A percentile compares a stretch with the other conserved stretches of the same genome.
phyloP scores from a whole-genome alignment of 2,113 vertebrate genomes.

The Uropsilus gracilis region DNA sequence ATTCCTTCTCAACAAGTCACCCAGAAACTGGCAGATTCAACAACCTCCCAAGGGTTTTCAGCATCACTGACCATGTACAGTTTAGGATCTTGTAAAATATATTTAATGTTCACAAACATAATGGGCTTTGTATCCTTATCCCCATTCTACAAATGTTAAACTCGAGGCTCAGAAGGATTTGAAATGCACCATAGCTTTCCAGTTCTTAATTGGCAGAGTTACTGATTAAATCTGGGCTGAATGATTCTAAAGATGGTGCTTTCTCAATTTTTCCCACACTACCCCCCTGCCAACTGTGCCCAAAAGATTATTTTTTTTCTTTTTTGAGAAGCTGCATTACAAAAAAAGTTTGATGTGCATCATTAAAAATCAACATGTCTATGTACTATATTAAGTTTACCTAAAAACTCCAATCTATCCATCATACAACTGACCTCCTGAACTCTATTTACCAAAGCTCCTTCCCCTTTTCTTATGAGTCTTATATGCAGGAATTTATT shows the following conservation, averaged over 20 bases:
- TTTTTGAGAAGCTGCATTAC: no score
- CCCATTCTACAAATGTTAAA: neutral
- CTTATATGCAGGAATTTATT: no score
- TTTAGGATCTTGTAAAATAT: neutral
- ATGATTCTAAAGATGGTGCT: neutral
- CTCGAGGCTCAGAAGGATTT: neutral
- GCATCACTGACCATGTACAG: neutral
- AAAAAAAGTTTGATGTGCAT: no score
- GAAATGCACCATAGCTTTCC: neutral
- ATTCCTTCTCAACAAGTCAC: neutral
- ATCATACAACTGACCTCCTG: no score
- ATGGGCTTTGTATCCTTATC: neutral
- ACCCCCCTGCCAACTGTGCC: neutral
- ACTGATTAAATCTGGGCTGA: neutral
- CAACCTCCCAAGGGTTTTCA: no score
- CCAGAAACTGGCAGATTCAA: rapidly evolving
- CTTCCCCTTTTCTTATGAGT: no score
- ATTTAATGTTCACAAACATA: neutral
- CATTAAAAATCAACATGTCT: no score
- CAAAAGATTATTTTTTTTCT: neutral
- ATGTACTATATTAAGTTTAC: no score
- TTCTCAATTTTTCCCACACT: neutral
- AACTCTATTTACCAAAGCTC: no score
- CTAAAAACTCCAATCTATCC: no score
- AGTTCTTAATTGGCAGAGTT: neutral